A percentile compares a stretch with the other conserved stretches of the same genome.
phyloP scores from a whole-genome alignment of 2,113 vertebrate genomes.

The Procavia capensis region DNA sequence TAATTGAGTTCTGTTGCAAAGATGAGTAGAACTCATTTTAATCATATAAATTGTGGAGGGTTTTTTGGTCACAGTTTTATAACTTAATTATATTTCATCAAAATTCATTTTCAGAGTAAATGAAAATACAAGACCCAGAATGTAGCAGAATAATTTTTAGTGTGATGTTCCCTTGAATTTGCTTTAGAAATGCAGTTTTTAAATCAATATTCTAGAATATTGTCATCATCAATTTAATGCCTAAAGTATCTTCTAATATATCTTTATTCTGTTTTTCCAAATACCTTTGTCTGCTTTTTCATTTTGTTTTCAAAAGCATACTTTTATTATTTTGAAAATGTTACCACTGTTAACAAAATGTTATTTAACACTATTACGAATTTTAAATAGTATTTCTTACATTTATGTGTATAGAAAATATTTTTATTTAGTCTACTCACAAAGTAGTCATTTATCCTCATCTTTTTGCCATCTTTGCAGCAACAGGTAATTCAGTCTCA shows the following conservation, averaged over 20 bases:
- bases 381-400: background rate
- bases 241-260: background rate
- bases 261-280: slow-evolving; percentile 26
- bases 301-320: slow-evolving; percentile 43
- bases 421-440: background rate
- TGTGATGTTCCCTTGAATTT: slow-evolving; percentile 42
- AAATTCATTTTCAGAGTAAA: background rate
- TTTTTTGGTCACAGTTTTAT: background rate
- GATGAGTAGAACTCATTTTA: slow-evolving; percentile 18
- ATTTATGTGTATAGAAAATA: background rate
- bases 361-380: background rate
- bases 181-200: slow-evolving; percentile 55
- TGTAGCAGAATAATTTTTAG: slow-evolving; percentile 25
- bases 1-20: background rate
- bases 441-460: background rate
- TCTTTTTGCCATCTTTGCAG: slow-evolving; percentile 67
- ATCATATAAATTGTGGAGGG: background rate
- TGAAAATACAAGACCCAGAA: background rate
- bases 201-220: background rate
- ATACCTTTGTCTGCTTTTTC: background rate
- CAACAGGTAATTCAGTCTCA: slow-evolving; percentile 95
- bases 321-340: slow-evolving; percentile 40
- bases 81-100: background rate
- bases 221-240: background rate
- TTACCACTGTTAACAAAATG: slow-evolving; percentile 51